Evolutionary conservation across 2,888 invertebrate genomes (phyloP).

Genomic region (Lissonota sp.): DNA sequence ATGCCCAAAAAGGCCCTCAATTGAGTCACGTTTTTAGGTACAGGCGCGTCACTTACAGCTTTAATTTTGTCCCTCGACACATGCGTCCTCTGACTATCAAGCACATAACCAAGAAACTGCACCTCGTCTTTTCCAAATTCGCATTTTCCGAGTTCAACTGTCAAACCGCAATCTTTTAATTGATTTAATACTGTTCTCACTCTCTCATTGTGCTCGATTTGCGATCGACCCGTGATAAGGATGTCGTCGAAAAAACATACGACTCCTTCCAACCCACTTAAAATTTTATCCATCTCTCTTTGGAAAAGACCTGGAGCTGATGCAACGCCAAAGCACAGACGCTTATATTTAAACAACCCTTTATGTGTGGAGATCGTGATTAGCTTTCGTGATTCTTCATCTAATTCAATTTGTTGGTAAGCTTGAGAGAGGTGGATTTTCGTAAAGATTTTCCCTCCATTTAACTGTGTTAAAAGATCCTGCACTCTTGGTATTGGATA

Average conservation of each 20-base stretch:
- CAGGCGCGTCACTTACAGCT: neutral
- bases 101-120: neutral
- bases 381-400: too few relatives aligned
- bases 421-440: conserved; percentile 32
- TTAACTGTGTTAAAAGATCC: conserved; percentile 7
- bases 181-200: neutral
- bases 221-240: neutral
- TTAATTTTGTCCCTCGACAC: neutral
- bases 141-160: neutral
- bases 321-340: neutral
- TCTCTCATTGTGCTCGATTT: neutral
- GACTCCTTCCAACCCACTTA: neutral
- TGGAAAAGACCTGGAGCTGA: neutral
- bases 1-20: too few relatives aligned
- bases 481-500: conserved; percentile 20
- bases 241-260: neutral
- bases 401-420: conserved; percentile 5
- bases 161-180: neutral
- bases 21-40: too few relatives aligned
- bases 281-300: neutral
- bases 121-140: neutral
- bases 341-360: neutral
- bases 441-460: conserved; percentile 17
- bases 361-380: conserved; percentile 1
- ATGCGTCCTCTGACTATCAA: too few relatives aligned